Evolutionary conservation across 2,797 vertebrate genomes (phyloP).

Genomic region (Syngnathus rostellatus): DNA sequence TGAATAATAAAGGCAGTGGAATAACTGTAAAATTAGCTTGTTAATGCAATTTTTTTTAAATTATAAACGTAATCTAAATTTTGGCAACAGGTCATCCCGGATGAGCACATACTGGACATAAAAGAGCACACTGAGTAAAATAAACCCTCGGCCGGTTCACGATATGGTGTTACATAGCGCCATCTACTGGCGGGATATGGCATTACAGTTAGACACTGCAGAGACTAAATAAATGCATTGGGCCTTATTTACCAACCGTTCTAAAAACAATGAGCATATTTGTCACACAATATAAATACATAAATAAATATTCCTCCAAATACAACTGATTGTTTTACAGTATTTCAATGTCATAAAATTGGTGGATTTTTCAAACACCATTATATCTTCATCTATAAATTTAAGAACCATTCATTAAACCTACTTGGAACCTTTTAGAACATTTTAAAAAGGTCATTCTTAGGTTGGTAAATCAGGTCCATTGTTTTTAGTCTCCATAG

Average conservation of each 20-base stretch:
- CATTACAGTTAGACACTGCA: conserved; percentile 19
- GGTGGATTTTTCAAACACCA: too few species aligned
- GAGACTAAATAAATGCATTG: not conserved
- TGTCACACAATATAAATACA: not conserved
- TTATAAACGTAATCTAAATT: conserved; percentile 11
- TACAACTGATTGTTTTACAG: too few species aligned
- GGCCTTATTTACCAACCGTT: not conserved
- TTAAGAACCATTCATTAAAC: not conserved
- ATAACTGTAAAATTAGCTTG: conserved; percentile 23
- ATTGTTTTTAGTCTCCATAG: not conserved
- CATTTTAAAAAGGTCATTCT: not conserved
- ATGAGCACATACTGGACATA: not conserved
- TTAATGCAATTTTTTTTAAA: not conserved
- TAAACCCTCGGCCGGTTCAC: not conserved
- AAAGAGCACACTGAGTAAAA: not conserved
- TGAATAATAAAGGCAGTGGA: conserved; percentile 2
- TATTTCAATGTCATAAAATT: too few species aligned
- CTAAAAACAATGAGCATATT: not conserved
- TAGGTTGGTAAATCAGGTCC: not conserved
- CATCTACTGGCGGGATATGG: conserved; percentile 51
- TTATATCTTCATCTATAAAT: too few species aligned
- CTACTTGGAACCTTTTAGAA: not conserved
- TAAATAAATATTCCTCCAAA: not conserved
- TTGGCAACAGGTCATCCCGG: conserved; percentile 25
- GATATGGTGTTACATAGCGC: conserved; percentile 26